Evolutionary conservation across 2,797 vertebrate species (phyloP).

Genomic region (Takifugu rubripes): DNA sequence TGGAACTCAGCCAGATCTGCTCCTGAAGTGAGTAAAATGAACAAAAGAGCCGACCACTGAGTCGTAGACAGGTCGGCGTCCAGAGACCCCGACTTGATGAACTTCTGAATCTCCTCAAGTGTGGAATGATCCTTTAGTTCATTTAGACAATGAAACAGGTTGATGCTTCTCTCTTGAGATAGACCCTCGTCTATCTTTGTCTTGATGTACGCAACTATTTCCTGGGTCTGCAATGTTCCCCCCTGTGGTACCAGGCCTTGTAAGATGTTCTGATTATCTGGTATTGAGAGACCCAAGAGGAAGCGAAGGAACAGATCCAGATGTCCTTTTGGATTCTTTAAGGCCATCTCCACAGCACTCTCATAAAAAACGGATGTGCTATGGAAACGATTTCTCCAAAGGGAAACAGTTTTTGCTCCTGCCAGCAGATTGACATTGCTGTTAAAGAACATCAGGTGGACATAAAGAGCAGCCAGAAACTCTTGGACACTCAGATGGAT

Average conservation of each 20-base stretch:
- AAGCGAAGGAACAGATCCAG: constrained; percentile 14
- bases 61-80: not conserved
- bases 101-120: too few species aligned
- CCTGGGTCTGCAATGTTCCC: too few species aligned
- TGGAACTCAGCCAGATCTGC: constrained; percentile 17
- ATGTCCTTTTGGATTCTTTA: constrained; percentile 36
- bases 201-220: too few species aligned
- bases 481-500: constrained; percentile 41
- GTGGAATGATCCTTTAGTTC: too few species aligned
- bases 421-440: constrained; percentile 26
- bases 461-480: constrained; percentile 46
- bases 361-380: not conserved
- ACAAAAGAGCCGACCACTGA: constrained; percentile 40
- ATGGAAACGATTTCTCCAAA: not conserved
- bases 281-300: constrained; percentile 40
- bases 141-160: too few species aligned
- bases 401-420: not conserved
- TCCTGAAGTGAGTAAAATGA: constrained; percentile 28
- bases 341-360: constrained; percentile 20
- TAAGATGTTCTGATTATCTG: constrained; percentile 17
- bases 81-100: too few species aligned
- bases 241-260: constrained; percentile 10
- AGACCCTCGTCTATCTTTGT: too few species aligned
- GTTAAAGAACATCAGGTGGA: constrained; percentile 27
- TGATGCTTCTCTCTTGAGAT: too few species aligned